Evolutionary conservation across 1,140 invertebrate genomes (phyloP).

Genomic region (Platyura marginata): DNA sequence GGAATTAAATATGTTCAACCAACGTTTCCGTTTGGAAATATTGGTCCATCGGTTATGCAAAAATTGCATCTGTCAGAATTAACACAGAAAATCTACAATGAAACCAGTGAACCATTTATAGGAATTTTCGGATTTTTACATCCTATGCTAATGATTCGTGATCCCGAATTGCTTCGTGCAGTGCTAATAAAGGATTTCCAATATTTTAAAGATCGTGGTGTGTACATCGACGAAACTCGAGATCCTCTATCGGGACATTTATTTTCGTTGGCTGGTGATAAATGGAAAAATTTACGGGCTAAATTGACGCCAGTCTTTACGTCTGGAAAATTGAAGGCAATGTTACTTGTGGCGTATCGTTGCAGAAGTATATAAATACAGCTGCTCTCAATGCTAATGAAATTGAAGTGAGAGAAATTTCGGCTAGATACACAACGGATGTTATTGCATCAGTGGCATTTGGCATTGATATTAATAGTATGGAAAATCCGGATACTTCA

Average conservation of each 20-base stretch:
- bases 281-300: constrained; percentile 29
- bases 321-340: constrained; percentile 27
- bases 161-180: constrained; percentile 24
- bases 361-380: constrained; percentile 4
- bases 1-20: not conserved
- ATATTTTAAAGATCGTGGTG: constrained; percentile 14
- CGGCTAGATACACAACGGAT: constrained; percentile 24
- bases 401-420: constrained; percentile 20
- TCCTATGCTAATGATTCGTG: constrained; percentile 13
- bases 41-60: not conserved
- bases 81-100: constrained; percentile 19
- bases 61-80: not conserved
- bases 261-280: constrained; percentile 23
- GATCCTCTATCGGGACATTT: constrained; percentile 25
- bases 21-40: not conserved
- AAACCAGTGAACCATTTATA: constrained; percentile 6
- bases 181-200: constrained; percentile 25
- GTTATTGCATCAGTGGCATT: constrained; percentile 25
- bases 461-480: constrained; percentile 9
- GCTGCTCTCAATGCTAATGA: not conserved
- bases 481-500: not conserved
- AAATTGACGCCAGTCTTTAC: constrained; percentile 28
- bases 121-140: constrained; percentile 13
- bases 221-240: constrained; percentile 12
- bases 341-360: constrained; percentile 21